phyloP scores from a whole-genome alignment of 2,113 vertebrate species.

The Ginglymostoma cirratum region DNA sequence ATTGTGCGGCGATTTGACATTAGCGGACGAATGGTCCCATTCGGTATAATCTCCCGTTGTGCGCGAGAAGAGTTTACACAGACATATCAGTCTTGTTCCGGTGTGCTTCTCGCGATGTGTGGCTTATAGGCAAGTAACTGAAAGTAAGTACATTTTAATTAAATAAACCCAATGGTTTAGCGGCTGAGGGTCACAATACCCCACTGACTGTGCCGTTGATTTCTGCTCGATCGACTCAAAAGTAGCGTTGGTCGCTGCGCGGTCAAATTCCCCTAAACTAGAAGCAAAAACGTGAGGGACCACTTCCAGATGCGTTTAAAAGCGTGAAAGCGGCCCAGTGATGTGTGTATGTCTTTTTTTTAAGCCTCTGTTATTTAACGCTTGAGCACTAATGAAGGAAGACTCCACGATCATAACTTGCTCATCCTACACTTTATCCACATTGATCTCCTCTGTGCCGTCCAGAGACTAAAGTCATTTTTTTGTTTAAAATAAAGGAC shows the following conservation, averaged over 20 bases:
- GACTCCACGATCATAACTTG: not conserved
- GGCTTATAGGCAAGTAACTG: not conserved
- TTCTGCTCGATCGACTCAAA: not conserved
- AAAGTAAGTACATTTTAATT: not conserved
- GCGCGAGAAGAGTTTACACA: too few relatives aligned
- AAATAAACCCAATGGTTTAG: not conserved
- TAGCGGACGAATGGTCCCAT: not conserved
- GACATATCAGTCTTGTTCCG: not conserved
- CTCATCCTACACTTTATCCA: too few relatives aligned
- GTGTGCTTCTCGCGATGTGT: not conserved
- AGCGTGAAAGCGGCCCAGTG: not conserved
- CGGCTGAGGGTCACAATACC: not conserved
- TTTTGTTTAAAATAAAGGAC: not conserved
- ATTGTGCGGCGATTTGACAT: not conserved
- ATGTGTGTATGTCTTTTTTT: not conserved
- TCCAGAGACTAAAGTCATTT: not conserved
- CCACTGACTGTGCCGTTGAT: not conserved
- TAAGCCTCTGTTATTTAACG: not conserved
- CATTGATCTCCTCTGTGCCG: not conserved
- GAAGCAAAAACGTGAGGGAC: not conserved
- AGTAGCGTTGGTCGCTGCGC: not conserved
- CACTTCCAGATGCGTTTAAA: not conserved
- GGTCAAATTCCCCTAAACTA: not conserved
- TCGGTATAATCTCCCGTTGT: not conserved
- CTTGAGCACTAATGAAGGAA: not conserved